Base-by-base conservation (phyloP, 2,113 vertebrate genomes). In the Pagrus major region DNA sequence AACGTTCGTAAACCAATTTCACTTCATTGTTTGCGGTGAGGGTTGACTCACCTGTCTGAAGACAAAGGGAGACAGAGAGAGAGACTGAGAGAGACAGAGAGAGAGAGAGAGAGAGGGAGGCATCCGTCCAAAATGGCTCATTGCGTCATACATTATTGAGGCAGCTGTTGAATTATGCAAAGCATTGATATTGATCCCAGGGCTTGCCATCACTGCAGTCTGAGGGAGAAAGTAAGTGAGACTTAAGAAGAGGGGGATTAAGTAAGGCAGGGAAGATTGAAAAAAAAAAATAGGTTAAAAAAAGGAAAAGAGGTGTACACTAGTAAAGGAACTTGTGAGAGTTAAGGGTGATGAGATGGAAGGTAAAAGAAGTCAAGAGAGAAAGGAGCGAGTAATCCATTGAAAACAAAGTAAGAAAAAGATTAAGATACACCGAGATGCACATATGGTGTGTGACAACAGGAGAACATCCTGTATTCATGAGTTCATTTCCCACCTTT, bases 131-230 rank as follows among this genome's bases (percentile, higher is more conserved):
- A 81, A 84, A 74, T 79, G 77, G 51, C 54, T 87, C 60, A 58
- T 88, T 84, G 85, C 49, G 9, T 91, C 84, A 87, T 86, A 54
- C 75, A 84, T 90, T 88, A 91, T 90, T 88, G 80, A 90, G 35
- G 78, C 72, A 51, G 59, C 81, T 84, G 71, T 29, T 92, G 75
- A 88, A 91, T 91, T 85, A 91, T 91, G 85, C 88, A 92, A 79
- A 86, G 78, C 70, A 78, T 65, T 88, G 83, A 89, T 87, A 91
- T 83, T 87, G 91, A 92, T 90, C 86, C 84, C 69, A 71, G 82
- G 41, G 63, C 66, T 70, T 71, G 74, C 64, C 64, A 73, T 81
- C 55, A 18, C 80, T 88, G 89, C 84, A 76, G 78, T 80, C 64
- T 75, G 77, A 44, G 72, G 41, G 31, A 44, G 74, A 70, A 68